Percentiles rank a stretch among this genome's conserved stretches.
phyloP scores from a whole-genome alignment of 2,888 invertebrate genomes.

The Drosophila sordidapex region DNA sequence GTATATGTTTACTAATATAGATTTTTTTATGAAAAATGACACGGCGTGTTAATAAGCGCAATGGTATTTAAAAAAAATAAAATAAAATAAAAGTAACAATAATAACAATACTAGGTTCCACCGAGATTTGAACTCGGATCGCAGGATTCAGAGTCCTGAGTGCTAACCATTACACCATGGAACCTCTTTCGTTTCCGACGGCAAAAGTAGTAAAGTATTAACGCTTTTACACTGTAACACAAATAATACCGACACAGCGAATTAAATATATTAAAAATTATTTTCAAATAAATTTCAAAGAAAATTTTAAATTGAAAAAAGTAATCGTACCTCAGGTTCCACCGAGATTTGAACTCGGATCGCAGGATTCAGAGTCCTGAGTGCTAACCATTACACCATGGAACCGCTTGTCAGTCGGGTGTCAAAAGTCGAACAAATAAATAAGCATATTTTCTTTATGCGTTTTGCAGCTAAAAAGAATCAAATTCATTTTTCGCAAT shows the following conservation, averaged over 20 bases:
- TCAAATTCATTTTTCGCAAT: background rate
- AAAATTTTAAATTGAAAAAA: background rate
- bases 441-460: background rate
- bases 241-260: background rate
- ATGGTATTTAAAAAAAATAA: background rate
- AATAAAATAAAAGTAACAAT: too few species aligned
- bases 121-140: slow-evolving; percentile 86
- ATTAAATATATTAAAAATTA: background rate
- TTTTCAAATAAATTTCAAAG: background rate
- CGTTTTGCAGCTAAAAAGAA: background rate
- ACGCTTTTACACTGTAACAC: background rate
- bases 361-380: slow-evolving; percentile 86
- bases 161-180: slow-evolving; percentile 87
- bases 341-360: slow-evolving; percentile 86
- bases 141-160: slow-evolving; percentile 86
- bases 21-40: background rate
- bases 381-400: slow-evolving; percentile 87
- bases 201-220: background rate
- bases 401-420: slow-evolving; percentile 73
- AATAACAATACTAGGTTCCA: slow-evolving; percentile 45
- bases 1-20: too few species aligned
- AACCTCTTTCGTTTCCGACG: slow-evolving; percentile 70
- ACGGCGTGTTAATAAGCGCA: background rate
- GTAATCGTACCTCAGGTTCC: slow-evolving; percentile 20
- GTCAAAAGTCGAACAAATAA: background rate